phyloP scores from a whole-genome alignment of 35 echinoderm and acorn worm species.

The Chiridota heheva region DNA sequence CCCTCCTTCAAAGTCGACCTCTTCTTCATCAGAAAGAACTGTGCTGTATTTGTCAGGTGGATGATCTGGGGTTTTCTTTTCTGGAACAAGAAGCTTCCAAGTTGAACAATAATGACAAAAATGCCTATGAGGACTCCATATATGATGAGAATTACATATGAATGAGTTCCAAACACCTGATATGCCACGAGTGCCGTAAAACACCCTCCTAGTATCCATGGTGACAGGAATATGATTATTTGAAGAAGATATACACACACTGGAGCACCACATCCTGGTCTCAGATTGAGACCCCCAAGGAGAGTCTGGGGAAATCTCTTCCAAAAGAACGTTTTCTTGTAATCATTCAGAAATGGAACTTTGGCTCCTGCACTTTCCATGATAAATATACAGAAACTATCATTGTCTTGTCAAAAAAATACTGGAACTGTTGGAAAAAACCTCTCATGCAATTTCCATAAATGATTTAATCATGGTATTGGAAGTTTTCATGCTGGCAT shows the following conservation, averaged over 20 bases:
- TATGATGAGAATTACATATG: constrained; percentile 21
- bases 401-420: too few species aligned
- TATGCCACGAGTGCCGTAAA: constrained; percentile 73
- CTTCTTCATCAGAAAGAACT: constrained; percentile 88
- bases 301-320: constrained; percentile 83
- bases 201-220: constrained; percentile 73
- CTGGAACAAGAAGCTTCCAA: constrained; percentile 55
- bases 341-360: constrained; percentile 79
- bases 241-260: constrained; percentile 81
- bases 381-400: too few species aligned
- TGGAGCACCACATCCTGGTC: constrained; percentile 67
- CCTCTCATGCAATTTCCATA: too few species aligned
- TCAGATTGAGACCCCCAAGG: constrained; percentile 78
- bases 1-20: constrained; percentile 90
- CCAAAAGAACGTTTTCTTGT: constrained; percentile 85
- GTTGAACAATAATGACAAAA: constrained; percentile 44
- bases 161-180: constrained; percentile 44
- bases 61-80: constrained; percentile 23
- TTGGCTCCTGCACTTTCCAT: too few species aligned
- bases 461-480: too few species aligned
- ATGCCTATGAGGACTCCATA: constrained; percentile 11
- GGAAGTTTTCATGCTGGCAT: too few species aligned
- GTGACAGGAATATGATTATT: constrained; percentile 70
- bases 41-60: constrained; percentile 17
- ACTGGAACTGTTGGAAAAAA: too few species aligned